Percentiles rank a stretch among this genome's conserved stretches.
Evolutionary conservation across 2,888 invertebrate genomes (phyloP).

Genomic region (Luperina testacea): DNA sequence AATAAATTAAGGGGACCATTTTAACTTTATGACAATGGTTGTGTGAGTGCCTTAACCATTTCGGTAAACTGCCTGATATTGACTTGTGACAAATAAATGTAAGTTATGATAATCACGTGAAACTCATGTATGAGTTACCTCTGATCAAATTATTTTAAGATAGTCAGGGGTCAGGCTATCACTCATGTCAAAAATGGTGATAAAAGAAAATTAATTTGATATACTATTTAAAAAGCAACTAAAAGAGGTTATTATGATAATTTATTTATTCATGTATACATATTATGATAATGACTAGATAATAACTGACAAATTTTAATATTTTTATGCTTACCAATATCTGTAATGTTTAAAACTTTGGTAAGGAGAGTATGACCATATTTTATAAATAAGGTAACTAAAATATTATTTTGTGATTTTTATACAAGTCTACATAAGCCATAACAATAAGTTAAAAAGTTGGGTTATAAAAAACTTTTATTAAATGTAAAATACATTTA

Average conservation of each 20-base stretch:
- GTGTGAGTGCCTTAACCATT: slow-evolving; percentile 69
- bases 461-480: too few relatives aligned
- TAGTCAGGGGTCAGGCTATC: slow-evolving; percentile 51
- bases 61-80: slow-evolving; percentile 31
- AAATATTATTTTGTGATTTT: slow-evolving; percentile 42
- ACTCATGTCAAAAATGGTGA: slow-evolving; percentile 32
- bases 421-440: slow-evolving; percentile 24
- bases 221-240: slow-evolving; percentile 33
- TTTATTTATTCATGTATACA: slow-evolving; percentile 8
- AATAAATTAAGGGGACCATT: slow-evolving; percentile 54
- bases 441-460: slow-evolving; percentile 23
- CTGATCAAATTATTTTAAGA: slow-evolving; percentile 38
- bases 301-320: slow-evolving; percentile 19
- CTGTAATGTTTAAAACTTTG: slow-evolving; percentile 9
- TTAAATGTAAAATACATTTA: too few relatives aligned
- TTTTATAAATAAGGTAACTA: slow-evolving; percentile 38
- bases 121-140: slow-evolving; percentile 46
- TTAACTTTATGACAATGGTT: slow-evolving; percentile 63
- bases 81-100: slow-evolving; percentile 42
- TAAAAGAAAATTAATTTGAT: slow-evolving; percentile 31
- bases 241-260: slow-evolving; percentile 19
- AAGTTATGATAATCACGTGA: slow-evolving; percentile 72
- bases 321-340: slow-evolving; percentile 15
- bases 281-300: slow-evolving; percentile 12
- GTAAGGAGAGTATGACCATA: slow-evolving; percentile 11